Evolutionary conservation across 2,888 invertebrate species (phyloP).

Genomic region (Agrotis segetum): DNA sequence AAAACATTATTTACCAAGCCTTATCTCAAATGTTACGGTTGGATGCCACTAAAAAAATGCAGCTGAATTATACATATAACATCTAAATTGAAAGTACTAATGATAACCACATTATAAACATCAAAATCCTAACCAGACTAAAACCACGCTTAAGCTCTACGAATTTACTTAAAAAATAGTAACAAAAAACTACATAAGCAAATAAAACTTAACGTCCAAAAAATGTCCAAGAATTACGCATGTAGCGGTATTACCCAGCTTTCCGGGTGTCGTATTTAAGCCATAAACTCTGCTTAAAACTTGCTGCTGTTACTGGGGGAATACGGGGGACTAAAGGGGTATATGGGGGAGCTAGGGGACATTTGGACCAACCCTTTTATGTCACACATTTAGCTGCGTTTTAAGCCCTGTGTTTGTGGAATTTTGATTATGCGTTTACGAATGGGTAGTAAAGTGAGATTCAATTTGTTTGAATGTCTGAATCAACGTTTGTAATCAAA

Average conservation of each 20-base stretch:
- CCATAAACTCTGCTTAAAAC: conserved; percentile 63
- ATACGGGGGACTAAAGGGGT: conserved; percentile 17
- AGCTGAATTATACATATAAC: not conserved
- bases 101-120: not conserved
- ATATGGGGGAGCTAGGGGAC: conserved; percentile 16
- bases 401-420: conserved; percentile 42
- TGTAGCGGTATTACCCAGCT: conserved; percentile 26
- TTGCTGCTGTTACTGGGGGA: conserved; percentile 31
- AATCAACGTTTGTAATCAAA: not conserved
- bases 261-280: conserved; percentile 44
- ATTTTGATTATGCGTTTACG: conserved; percentile 4
- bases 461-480: conserved; percentile 18
- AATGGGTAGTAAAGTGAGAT: not conserved
- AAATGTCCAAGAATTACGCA: conserved; percentile 44
- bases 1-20: too few relatives aligned
- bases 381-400: conserved; percentile 46
- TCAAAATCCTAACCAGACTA: not conserved
- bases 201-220: conserved; percentile 43
- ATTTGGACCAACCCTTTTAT: conserved; percentile 53
- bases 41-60: too few relatives aligned
- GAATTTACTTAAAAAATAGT: not conserved
- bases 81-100: not conserved
- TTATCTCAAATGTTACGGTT: too few relatives aligned
- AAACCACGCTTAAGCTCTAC: not conserved
- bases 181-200: conserved; percentile 3